These are phyloP conservation scores for Solenopsis invicta DNA, from an alignment of 1,140 invertebrate species.

Conservation along the genomic window DNA sequence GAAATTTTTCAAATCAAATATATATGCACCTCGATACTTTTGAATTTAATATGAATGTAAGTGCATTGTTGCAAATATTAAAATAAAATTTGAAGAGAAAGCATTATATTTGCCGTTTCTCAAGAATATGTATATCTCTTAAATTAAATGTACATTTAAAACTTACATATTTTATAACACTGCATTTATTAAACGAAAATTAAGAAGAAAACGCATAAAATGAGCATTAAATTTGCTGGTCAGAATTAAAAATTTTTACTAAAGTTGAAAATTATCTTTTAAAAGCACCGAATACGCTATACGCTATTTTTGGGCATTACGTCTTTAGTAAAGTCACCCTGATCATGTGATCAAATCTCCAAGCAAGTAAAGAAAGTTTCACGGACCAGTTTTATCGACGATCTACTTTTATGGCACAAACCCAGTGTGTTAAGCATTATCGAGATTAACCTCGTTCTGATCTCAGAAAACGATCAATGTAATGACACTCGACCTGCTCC, in stretches of 20 bases:
- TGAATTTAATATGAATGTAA: neutral
- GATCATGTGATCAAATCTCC: constrained; percentile 19
- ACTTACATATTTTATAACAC: neutral
- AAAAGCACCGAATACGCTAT: neutral
- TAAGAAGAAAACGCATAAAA: neutral
- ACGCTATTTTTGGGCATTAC: neutral
- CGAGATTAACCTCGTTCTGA: constrained; percentile 54
- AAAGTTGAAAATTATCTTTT: neutral
- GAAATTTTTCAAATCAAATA: neutral
- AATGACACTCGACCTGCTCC: constrained; percentile 32
- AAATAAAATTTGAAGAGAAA: neutral
- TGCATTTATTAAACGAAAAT: neutral
- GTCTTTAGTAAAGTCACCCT: constrained; percentile 21
- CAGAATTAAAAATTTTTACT: neutral
- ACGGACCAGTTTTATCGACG: constrained; percentile 44
- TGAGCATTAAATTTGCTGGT: neutral
- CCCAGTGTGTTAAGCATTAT: constrained; percentile 53
- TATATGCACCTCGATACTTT: neutral
- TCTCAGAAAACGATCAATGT: constrained; percentile 38
- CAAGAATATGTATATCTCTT: neutral
- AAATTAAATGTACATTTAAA: constrained; percentile 4
- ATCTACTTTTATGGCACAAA: constrained; percentile 46
- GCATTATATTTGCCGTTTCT: neutral
- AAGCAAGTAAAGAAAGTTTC: constrained; percentile 29
- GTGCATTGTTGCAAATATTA: neutral